Evolutionary conservation across 2,797 vertebrate genomes (phyloP), one percentile per base, ranked within the genome.

Genomic region (Pelobates cultripes): DNA sequence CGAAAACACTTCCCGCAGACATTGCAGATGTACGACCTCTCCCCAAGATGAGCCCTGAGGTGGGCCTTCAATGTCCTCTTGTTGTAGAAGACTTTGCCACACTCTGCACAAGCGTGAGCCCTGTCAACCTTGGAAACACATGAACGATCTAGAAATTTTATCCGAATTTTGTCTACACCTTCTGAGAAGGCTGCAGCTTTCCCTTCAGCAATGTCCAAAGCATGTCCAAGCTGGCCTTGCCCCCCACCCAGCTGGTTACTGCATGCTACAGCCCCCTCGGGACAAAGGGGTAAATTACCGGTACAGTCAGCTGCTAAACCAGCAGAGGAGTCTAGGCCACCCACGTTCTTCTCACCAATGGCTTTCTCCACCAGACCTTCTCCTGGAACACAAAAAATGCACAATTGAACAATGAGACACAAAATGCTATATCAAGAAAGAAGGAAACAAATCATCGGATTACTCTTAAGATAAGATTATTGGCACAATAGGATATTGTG

Each of bases 1-100:
- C 95, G 95, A 89, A 97, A 97, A 83, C 95, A 89, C 87, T 95
- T 96, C 60, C 94, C 93, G 3, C 96, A 96, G 85, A 96, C 95
- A 0, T 91, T 89, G 44, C 96, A 97, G 73, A 95, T 89, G 2
- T 95, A 92, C 0, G 95, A 95, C 78, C 94, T 94, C 73, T 94
- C 93, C 4, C 72, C 86, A 13, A 95, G 92, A 63, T 97, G 96
- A 79, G 94, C 92, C 0, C 94, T 92, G 81, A 90, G 93, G 90
- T 96, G 96, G 61, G 94, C 90, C 0, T 92, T 88, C 77, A 97
- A 90, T 63, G 93, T 92, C 88, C 95, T 95, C 66, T 92, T 90
- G 0, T 94, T 94, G 84, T 90, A 94, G 87, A 97, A 97, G 44
- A 89, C 88, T 83, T 93, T 83, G 63, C 86, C 79, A 43, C 88